Base-by-base conservation (phyloP, 2,888 invertebrate genomes). In the Listrodromus nycthemerus region DNA sequence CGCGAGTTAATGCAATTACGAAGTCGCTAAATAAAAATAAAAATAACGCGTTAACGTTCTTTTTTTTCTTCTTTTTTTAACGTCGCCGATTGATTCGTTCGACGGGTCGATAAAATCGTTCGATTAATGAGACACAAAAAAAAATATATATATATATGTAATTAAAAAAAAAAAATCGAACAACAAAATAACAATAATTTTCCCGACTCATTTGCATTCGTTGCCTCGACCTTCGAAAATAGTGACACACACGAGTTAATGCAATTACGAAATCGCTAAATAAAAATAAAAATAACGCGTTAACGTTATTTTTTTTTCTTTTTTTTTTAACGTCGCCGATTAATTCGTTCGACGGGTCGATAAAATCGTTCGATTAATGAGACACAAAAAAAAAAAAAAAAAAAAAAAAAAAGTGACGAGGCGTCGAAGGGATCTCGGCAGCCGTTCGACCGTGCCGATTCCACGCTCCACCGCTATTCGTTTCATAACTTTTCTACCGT, bases 401-500 rank as follows among this genome's bases (percentile, higher is more conserved):
- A n/a, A n/a, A n/a, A n/a, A 37, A 37, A 77, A 71, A 81, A 61
- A 13, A 70, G 78, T 58, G 80, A 78, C 76, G 77, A 78, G 37
- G 81, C 70, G 71, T 80, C 80, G 75, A 33, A 61, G 27, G 52
- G 65, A 33, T 75, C 10, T 27, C 21, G 63, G 67, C 33, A 37
- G 61, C 16, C 55, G 58, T 67, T 78, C 77, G 78, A 63, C 52
- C 80, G 80, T 77, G 83, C 69, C 69, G 80, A 77, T 80, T 77
- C 73, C 67, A 67, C 76, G 71, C 82, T 84, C 78, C 63, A 82
- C 79, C 86, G 84, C 86, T 89, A 90, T 91, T 91, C 89, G 90
- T 92, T 92, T 92, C 91, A 90, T 91, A 91, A 92, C 90, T 89
- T 91, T 89, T 88, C 84, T 88, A 83, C 86, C 86, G 86, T 85